phyloP scores from a whole-genome alignment of 2,113 vertebrate species.

The Prionailurus bengalensis region DNA sequence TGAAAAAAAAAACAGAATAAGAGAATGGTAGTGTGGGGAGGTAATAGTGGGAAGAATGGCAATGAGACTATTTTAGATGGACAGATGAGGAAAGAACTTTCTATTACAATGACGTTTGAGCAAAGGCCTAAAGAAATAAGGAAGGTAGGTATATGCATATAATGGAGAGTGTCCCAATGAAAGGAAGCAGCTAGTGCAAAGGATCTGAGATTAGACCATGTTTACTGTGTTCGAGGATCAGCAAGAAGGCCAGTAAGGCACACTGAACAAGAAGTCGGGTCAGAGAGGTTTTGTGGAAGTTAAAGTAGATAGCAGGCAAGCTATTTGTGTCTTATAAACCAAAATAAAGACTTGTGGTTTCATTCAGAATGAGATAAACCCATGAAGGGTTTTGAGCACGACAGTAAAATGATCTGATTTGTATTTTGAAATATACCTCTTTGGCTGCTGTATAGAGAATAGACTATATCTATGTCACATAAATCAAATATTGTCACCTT shows the following conservation, averaged over 20 bases:
- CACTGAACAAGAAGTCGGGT: background rate
- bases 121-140: background rate
- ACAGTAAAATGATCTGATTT: background rate
- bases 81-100: background rate
- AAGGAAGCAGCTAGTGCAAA: background rate
- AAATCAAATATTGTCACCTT: background rate
- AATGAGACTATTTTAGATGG: background rate
- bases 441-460: background rate
- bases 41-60: background rate
- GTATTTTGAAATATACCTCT: conserved; percentile 27
- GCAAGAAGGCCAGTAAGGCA: background rate
- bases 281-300: background rate
- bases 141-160: background rate
- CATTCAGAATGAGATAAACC: background rate
- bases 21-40: background rate
- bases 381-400: background rate
- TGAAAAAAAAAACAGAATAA: background rate
- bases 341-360: background rate
- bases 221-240: background rate
- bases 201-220: background rate
- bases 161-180: background rate
- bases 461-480: background rate
- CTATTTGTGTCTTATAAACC: background rate
- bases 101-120: background rate
- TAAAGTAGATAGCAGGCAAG: background rate